Conservation (phyloP, 2,797 vertebrate genomes). For the Tympanoctomys barrerae region DNA sequence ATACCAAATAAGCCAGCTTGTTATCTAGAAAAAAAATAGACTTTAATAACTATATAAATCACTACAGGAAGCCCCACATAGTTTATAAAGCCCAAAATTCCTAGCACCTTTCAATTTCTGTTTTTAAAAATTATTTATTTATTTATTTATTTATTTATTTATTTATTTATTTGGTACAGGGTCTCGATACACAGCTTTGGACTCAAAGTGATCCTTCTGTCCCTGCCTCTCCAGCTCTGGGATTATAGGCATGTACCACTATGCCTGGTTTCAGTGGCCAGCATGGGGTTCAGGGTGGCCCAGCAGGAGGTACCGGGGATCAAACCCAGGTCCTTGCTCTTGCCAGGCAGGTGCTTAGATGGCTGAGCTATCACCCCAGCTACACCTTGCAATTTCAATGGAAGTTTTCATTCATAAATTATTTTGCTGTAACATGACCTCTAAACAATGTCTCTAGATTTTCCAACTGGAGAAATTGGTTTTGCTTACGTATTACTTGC, state of each 20-base stretch:
- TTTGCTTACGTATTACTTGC: not conserved
- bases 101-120: not conserved
- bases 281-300: no score
- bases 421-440: not conserved
- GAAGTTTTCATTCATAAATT: constrained; percentile 2
- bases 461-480: not conserved
- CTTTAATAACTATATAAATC: not conserved
- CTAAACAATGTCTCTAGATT: not conserved
- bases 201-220: no score
- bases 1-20: not conserved
- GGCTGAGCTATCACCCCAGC: no score
- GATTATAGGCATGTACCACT: no score
- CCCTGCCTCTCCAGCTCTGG: no score
- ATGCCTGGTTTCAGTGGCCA: no score
- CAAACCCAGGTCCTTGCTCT: no score
- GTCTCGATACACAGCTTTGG: no score
- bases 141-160: no score
- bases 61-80: not conserved
- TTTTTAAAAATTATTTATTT: not conserved
- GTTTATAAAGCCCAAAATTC: not conserved
- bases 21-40: not conserved
- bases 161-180: no score
- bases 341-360: no score
- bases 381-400: not conserved
- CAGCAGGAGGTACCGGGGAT: no score